Conservation (phyloP, 2,888 invertebrate species). For the Euphydryas editha region DNA sequence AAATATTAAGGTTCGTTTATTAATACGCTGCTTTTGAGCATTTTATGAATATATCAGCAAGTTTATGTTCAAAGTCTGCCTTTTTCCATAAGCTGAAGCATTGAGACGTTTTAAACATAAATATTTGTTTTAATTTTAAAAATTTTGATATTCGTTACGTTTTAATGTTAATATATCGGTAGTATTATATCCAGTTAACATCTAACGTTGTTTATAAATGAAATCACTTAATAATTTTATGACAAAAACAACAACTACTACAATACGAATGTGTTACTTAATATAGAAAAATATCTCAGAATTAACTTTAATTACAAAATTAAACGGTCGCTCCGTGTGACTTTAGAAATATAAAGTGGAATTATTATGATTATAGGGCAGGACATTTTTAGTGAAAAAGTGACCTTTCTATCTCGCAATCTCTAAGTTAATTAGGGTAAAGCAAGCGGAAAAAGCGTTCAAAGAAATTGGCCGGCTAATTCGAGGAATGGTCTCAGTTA, state of each 20-base stretch:
- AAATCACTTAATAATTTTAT: neutral
- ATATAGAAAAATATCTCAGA: too few species aligned
- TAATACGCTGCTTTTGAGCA: conserved; percentile 18
- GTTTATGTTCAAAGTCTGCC: neutral
- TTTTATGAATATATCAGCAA: conserved; percentile 14
- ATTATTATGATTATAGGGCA: conserved; percentile 64
- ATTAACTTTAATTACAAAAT: conserved; percentile 43
- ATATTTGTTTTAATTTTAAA: neutral
- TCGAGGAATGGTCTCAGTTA: conserved; percentile 56
- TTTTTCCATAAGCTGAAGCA: too few species aligned
- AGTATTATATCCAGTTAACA: neutral
- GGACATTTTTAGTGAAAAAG: conserved; percentile 51
- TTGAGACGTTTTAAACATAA: neutral
- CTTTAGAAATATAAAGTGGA: conserved; percentile 61
- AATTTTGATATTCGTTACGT: neutral
- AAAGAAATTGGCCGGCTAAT: conserved; percentile 69
- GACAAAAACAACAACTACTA: neutral
- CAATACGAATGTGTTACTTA: too few species aligned
- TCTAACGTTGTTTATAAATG: neutral
- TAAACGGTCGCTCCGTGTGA: conserved; percentile 52
- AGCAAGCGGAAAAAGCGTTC: conserved; percentile 65
- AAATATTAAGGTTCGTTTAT: conserved; percentile 37
- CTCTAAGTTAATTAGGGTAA: conserved; percentile 69
- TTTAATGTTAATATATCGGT: neutral
- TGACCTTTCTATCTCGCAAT: conserved; percentile 53